These are phyloP conservation scores for Eupithecia pulchellata DNA, from an alignment of 2,888 invertebrate genomes.

Conservation along the genomic window DNA sequence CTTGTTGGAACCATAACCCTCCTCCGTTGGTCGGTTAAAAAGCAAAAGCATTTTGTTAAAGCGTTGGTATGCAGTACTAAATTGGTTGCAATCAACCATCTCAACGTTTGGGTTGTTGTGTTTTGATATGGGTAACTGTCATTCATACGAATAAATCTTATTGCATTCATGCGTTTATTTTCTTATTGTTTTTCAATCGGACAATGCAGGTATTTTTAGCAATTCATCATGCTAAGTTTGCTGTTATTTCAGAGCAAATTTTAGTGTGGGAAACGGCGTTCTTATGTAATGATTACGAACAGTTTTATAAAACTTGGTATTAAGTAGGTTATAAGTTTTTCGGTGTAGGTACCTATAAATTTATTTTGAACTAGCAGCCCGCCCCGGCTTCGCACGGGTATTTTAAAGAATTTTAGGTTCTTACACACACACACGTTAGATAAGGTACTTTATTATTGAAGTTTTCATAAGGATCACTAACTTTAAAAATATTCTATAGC, in stretches of 20 bases:
- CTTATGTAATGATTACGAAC: background rate
- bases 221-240: background rate
- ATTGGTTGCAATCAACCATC: background rate
- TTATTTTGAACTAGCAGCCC: no score
- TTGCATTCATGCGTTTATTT: constrained; percentile 1
- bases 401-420: no score
- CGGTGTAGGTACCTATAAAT: background rate
- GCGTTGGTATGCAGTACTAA: background rate
- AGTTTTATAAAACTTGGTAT: background rate
- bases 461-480: no score
- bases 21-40: constrained; percentile 2
- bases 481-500: no score
- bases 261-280: background rate
- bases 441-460: no score
- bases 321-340: background rate
- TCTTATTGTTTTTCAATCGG: background rate
- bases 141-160: background rate
- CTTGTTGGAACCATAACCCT: background rate
- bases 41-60: constrained; percentile 16
- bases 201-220: background rate
- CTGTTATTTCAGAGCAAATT: background rate
- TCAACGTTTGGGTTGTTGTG: background rate
- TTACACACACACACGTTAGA: no score
- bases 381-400: no score
- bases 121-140: background rate